Conservation (phyloP, 37 sponge, comb jelly and placozoan genomes). For the Haliclona indistincta region DNA sequence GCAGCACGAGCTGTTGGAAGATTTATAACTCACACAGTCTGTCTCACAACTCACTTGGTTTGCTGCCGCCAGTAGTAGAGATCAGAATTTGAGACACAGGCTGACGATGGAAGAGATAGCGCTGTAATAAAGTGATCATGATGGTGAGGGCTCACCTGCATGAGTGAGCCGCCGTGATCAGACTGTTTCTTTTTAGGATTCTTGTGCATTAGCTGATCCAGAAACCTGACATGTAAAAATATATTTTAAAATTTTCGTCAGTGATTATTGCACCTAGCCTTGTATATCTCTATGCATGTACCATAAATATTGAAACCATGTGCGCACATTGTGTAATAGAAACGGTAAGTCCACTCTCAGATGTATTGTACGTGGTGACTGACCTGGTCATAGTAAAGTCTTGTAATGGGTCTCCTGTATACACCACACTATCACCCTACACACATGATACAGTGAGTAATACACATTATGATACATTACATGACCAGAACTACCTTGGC, state of each 20-base stretch:
- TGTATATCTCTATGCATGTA: no score
- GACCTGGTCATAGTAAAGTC: constrained; percentile 87
- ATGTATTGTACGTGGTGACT: not conserved
- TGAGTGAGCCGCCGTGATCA: constrained; percentile 92
- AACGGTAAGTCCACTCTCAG: not conserved
- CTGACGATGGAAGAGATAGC: not conserved
- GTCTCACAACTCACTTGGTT: constrained; percentile 11
- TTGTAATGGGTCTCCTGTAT: constrained; percentile 87
- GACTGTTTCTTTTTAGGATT: constrained; percentile 86
- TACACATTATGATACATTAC: not conserved
- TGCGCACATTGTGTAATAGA: no score
- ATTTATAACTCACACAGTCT: not conserved
- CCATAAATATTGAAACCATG: constrained; percentile 1
- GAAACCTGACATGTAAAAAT: constrained; percentile 76
- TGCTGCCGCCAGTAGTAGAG: not conserved
- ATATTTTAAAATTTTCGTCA: not conserved
- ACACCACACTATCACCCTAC: constrained; percentile 68
- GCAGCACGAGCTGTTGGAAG: constrained; percentile 71
- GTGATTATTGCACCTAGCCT: no score
- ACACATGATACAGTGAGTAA: not conserved
- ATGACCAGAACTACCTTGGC: not conserved
- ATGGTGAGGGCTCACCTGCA: constrained; percentile 68
- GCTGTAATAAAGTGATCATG: not conserved
- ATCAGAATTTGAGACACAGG: not conserved
- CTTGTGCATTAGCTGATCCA: constrained; percentile 94